Conservation (phyloP, 2,888 invertebrate species). For the Dynastes hyllus region DNA sequence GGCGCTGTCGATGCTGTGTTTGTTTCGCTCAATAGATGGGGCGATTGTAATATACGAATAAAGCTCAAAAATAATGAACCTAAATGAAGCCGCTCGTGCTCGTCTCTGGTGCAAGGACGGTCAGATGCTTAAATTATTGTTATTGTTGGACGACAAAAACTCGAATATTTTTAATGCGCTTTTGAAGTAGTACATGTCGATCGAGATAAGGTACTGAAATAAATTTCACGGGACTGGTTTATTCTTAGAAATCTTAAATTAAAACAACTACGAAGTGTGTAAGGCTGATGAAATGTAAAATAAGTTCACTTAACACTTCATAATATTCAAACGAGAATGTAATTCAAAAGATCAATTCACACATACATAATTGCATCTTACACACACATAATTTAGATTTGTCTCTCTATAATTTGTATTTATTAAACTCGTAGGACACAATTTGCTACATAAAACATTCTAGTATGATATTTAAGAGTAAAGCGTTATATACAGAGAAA, state of each 20-base stretch:
- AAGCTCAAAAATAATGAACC: slow-evolving; percentile 21
- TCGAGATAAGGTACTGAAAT: background rate
- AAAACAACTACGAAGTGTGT: background rate
- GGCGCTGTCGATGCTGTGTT: slow-evolving; percentile 51
- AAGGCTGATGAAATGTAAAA: background rate
- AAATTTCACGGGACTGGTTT: background rate
- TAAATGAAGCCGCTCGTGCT: background rate
- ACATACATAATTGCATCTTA: too few species aligned
- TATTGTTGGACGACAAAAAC: background rate
- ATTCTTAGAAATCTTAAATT: background rate
- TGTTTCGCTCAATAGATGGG: slow-evolving; percentile 39
- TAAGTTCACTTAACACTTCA: too few species aligned
- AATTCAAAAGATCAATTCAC: too few species aligned
- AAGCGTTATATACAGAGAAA: too few species aligned
- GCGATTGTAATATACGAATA: slow-evolving; percentile 3
- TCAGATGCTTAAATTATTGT: slow-evolving; percentile 28
- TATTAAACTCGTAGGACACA: too few species aligned
- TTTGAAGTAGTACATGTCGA: background rate
- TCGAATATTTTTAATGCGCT: background rate
- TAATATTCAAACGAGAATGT: too few species aligned
- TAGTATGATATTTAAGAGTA: too few species aligned
- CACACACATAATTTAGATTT: too few species aligned
- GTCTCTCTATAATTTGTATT: too few species aligned
- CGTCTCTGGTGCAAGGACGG: background rate
- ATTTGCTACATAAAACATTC: too few species aligned